Evolutionary conservation across 2,888 invertebrate species (phyloP).

Genomic region (Tanaodytes sp.): DNA sequence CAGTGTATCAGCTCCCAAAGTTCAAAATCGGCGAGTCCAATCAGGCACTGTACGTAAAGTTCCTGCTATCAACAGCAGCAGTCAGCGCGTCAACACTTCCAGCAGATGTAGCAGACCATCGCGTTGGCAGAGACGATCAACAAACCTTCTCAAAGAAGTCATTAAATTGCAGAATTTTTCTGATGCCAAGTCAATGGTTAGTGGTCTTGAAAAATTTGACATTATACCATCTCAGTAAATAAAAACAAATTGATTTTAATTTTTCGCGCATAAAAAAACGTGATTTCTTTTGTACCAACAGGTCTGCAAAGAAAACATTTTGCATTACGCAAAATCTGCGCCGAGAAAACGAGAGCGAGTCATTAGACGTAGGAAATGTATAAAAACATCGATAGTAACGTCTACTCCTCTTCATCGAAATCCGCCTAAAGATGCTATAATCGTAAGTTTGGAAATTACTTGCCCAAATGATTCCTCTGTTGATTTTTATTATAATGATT

Average conservation of each 20-base stretch:
- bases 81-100: slow-evolving; percentile 65
- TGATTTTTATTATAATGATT: no score
- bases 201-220: no score
- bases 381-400: slow-evolving; percentile 70
- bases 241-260: no score
- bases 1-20: slow-evolving; percentile 60
- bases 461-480: no score
- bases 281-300: slow-evolving; percentile 34
- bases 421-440: slow-evolving; percentile 64
- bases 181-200: no score
- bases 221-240: no score
- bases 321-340: slow-evolving; percentile 69
- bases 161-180: background rate
- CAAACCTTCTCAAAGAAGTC: slow-evolving; percentile 69
- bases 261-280: no score
- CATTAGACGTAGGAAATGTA: slow-evolving; percentile 70
- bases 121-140: slow-evolving; percentile 68
- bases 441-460: no score
- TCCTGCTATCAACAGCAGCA: slow-evolving; percentile 64
- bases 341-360: slow-evolving; percentile 67
- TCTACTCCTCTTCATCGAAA: slow-evolving; percentile 68
- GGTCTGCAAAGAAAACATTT: slow-evolving; percentile 72
- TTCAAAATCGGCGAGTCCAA: slow-evolving; percentile 63
- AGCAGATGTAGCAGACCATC: slow-evolving; percentile 68
- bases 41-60: slow-evolving; percentile 65